Base-by-base conservation (phyloP, 2,113 vertebrate genomes). In the Plectropomus leopardus region DNA sequence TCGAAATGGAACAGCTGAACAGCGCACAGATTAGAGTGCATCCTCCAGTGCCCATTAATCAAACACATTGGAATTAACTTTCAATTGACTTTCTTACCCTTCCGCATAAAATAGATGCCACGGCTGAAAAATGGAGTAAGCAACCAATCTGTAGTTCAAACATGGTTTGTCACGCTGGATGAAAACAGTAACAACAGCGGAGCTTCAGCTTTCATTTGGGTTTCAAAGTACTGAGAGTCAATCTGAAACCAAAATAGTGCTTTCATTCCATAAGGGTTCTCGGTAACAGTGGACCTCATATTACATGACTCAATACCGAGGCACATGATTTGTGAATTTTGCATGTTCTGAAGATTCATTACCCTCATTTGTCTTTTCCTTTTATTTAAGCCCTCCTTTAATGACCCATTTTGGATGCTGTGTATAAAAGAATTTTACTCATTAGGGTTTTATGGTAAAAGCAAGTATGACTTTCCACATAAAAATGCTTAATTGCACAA, bases 21-120 rank as follows among this genome's bases (percentile, higher is more conserved):
- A 82, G 80, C 59, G 84, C 87, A 58, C 89, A 84, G 91, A 93
- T 94, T 93, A 88, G 88, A 85, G 88, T 81, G 92, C 90, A 93
- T 94, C 91, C 89, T 86, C 86, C 82, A 88, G 76, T 75, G 76
- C 66, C 86, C 94, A 92, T 94, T 95, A 96, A 96, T 95, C 94
- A 96, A 91, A 91, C 82, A 72, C 91, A 81, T 75, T 80, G 86
- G 85, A 95, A 95, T 95, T 95, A 93, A 93, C 93, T 95, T 94
- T 95, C 91, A 90, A 92, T 95, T 94, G 94, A 95, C 94, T 96
- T 94, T 85, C 82, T 84, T 88, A 88, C 87, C 90, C 89, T 68
- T 85, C 78, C 42, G 40, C 76, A 89, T 91, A 72, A 92, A 92
- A 80, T 24, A 72, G 80, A 88, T 92, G 84, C 78, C 72, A 59